A percentile compares a stretch with the other conserved stretches of the same genome.
Evolutionary conservation across 1,140 invertebrate genomes (phyloP).

Genomic region (Asobara japonica): DNA sequence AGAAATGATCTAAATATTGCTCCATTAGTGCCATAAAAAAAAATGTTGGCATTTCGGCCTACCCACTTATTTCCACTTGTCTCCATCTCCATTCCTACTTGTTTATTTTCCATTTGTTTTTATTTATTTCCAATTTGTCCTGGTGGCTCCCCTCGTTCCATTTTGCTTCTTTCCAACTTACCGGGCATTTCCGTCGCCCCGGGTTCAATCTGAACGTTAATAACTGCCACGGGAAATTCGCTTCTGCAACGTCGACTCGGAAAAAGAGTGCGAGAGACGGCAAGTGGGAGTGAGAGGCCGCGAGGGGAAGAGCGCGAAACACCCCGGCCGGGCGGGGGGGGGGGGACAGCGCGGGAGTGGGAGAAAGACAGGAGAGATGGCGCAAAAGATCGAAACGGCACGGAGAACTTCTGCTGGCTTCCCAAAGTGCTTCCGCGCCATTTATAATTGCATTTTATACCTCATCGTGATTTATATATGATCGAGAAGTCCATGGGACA

Average conservation of each 20-base stretch:
- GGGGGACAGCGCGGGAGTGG: too few relatives aligned
- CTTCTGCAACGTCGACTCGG: conserved; percentile 5
- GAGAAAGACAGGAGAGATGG: background rate
- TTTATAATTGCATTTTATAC: conserved; percentile 5
- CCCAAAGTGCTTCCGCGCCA: conserved; percentile 2
- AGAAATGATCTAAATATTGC: conserved; percentile 37
- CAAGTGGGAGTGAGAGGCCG: too few relatives aligned
- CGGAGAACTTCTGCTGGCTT: background rate
- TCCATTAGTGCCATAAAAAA: conserved; percentile 1
- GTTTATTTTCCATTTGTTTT: conserved; percentile 5
- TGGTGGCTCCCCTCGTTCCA: background rate
- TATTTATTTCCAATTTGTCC: conserved; percentile 13
- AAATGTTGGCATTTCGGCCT: conserved; percentile 41
- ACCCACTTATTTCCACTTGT: conserved; percentile 11
- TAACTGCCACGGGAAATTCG: conserved; percentile 27
- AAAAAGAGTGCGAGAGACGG: background rate
- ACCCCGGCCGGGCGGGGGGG: too few relatives aligned
- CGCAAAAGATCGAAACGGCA: background rate
- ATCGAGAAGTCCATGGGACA: background rate
- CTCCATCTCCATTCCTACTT: background rate
- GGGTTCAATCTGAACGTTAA: conserved; percentile 29
- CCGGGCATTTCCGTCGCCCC: conserved; percentile 7
- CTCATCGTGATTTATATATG: conserved; percentile 4
- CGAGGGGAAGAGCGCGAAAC: background rate
- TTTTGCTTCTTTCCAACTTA: conserved; percentile 14